Evolutionary conservation across 2,888 invertebrate genomes (phyloP), one percentile per base, ranked within the genome.

Genomic region (Cactoblastis cactorum): DNA sequence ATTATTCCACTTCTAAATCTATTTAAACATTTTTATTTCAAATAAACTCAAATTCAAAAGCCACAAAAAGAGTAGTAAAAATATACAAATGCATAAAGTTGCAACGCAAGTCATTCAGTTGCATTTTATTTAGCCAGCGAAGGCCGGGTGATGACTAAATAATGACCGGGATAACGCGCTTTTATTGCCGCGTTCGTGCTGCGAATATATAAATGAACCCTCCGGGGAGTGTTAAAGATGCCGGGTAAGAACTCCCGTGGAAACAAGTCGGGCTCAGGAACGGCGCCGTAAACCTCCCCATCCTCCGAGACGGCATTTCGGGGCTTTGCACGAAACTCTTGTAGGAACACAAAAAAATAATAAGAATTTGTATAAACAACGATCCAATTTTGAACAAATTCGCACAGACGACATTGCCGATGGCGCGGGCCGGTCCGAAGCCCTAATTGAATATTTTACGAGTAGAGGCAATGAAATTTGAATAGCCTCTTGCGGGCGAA

Each of bases 201-300:
- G 80, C 80, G 88, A 87, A 88, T 89, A 87, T 84, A 88, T 86
- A 89, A 88, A 88, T 88, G 81, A 83, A 89, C 78, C 70, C 89
- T 79, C 87, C 43, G 71, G 88, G 88, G 88, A 83, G 88, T 87
- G 87, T 85, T 89, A 88, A 87, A 86, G 81, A 85, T 76, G 82
- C 82, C 82, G 79, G 80, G 80, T 78, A 84, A 85, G 83, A 85
- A 84, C 85, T 83, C 80, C 78, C 76, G 82, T 80, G 78, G 83
- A 81, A 84, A 84, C 83, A 88, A 84, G 82, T 80, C 80, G 77
- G 77, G 77, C 78, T 80, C 80, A 73, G 83, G 80, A 83, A 86
- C 79, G 74, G 80, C 79, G 81, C 82, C 74, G 82, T 88, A 87
- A 88, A 86, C 80, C 82, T 74, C 79, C 83, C 80, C 73, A 82